Base-by-base conservation (phyloP, 2,797 vertebrate species). In the Astyanax mexicanus region DNA sequence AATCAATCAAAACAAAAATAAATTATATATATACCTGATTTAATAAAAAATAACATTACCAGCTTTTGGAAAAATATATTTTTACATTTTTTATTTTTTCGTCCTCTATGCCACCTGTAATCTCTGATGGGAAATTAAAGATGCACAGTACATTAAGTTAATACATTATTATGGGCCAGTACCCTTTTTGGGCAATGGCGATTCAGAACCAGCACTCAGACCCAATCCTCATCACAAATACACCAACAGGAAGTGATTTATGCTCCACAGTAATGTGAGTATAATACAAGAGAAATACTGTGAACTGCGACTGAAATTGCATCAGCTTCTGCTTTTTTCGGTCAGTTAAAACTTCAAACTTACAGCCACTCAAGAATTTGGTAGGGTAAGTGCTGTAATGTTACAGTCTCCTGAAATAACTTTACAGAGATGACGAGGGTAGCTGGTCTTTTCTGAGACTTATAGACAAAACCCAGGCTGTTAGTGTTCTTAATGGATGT, bases 401-500 rank as follows among this genome's bases (percentile, higher is more conserved):
- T 69, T 45, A 45, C 66, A 74, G 25, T 19, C 45, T 25, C 47
- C 15, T 32, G 32, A 32, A 32, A 5, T 32, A 32, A 32, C 29
- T 32, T 32, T 17, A 19, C 44, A 71, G 17, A 35, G 65, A 65
- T 69, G 57, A 69, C 47, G 60, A 74, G 65, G 66, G 67, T 23
- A 60, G 58, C 49, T 76, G 38, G 49, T 74, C 80, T 60, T 81
- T 78, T 78, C 75, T 74, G 42, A 64, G 60, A 51, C 55, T 60
- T 49, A 25, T 77, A 78, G 57, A 60, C 32, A 60, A 60, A 81
- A 78, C 58, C 69, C 54, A n/a, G 62, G 75, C 27, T 78, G 67
- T 74, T 74, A 78, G 72, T 74, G 61, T 72, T 74, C 40, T 67
- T 69, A 75, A 77, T 68, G 29, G 62, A 68, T 68, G 72, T 68